Percentiles rank a stretch among this genome's conserved stretches.
These are phyloP conservation scores for Stenotaenia linearis DNA, from an alignment of 2,888 invertebrate genomes.

Conservation along the genomic window DNA sequence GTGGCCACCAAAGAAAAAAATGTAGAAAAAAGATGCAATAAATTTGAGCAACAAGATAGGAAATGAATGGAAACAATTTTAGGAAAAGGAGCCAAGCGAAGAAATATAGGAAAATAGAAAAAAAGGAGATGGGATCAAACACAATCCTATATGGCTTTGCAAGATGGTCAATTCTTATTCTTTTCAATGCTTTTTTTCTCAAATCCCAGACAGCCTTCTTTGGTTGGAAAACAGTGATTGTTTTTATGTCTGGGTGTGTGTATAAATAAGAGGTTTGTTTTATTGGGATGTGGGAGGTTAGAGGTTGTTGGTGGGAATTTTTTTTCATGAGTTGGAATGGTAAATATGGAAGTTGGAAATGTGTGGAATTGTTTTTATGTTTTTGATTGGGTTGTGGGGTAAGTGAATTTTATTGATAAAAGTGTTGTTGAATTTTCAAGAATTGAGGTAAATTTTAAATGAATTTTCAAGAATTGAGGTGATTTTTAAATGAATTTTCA, in stretches of 20 bases:
- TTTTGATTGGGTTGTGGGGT: too few species aligned
- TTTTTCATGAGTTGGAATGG: too few species aligned
- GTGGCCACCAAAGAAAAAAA: neutral
- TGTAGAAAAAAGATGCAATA: constrained; percentile 1
- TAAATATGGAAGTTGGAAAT: too few species aligned
- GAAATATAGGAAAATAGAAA: neutral
- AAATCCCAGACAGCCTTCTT: neutral
- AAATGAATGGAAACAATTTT: constrained; percentile 26
- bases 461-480: too few species aligned
- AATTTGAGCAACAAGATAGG: constrained; percentile 22
- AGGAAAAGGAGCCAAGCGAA: constrained; percentile 3
- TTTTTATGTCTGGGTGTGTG: neutral
- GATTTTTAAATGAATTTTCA: too few species aligned
- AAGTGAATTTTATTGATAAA: too few species aligned
- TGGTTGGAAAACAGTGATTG: neutral
- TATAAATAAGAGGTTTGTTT: neutral
- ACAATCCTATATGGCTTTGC: neutral
- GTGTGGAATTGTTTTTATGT: too few species aligned
- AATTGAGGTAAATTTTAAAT: too few species aligned
- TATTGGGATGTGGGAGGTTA: too few species aligned
- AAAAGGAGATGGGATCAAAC: neutral
- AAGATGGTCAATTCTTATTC: constrained; percentile 5
- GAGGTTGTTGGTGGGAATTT: too few species aligned
- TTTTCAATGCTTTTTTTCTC: neutral
- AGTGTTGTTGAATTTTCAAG: too few species aligned